These are phyloP conservation scores for Peromyscus eremicus DNA, from an alignment of 2,797 vertebrate genomes.

Conservation along the genomic window DNA sequence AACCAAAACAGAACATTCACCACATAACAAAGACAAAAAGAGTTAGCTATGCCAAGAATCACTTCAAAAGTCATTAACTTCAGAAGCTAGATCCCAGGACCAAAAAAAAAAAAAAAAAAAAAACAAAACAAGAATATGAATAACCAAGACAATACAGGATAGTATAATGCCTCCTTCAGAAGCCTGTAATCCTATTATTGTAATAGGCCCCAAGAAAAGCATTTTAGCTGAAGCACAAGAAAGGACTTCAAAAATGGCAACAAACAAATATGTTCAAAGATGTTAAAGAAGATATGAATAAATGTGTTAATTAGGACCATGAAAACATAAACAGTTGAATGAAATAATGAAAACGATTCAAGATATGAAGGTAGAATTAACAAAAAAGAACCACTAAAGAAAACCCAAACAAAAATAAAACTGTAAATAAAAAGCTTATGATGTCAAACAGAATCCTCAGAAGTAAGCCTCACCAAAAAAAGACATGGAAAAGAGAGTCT, in stretches of 20 bases:
- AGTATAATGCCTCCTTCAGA: neutral
- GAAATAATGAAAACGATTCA: neutral
- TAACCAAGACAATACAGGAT: neutral
- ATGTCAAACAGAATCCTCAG: neutral
- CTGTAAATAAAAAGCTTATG: neutral
- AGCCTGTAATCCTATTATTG: neutral
- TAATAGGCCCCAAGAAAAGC: neutral
- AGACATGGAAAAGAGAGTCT: neutral
- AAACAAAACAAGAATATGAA: neutral
- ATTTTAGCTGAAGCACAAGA: neutral
- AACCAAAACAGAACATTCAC: neutral
- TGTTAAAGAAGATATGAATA: neutral
- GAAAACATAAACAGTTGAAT: neutral
- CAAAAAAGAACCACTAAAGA: neutral
- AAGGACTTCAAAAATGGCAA: neutral
- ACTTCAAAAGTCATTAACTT: neutral
- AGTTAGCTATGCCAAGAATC: neutral
- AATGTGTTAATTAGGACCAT: neutral
- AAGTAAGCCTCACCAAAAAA: neutral
- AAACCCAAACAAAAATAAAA: neutral
- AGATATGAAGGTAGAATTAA: neutral
- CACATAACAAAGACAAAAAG: neutral
- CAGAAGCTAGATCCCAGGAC: neutral
- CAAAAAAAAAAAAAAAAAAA: neutral
- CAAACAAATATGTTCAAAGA: neutral